Base-by-base conservation (phyloP, 2,888 invertebrate genomes). In the Alloscopus bannaensis region DNA sequence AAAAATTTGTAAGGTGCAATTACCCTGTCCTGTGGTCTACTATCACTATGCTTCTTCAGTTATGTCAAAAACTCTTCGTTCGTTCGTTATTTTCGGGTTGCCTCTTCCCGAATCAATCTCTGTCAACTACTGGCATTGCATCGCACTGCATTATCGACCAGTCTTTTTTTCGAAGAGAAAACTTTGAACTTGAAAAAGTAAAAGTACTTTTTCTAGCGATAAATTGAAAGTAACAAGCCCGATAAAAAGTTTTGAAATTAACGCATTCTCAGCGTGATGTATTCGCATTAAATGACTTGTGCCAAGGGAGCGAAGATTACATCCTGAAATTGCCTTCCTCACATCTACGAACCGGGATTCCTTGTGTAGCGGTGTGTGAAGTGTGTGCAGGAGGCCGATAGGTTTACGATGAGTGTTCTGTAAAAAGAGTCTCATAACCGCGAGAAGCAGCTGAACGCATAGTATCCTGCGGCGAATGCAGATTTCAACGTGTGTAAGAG, bases 211-310 rank as follows among this genome's bases (percentile, higher is more conserved):
- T 18, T 28, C 55, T 24, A 55, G 28, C 55, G 26, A 28, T 55
- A 50, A 45, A 36, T 69, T 26, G 42, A 42, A 69, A 69, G 55
- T 42, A 42, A 18, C 59, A 29, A 59, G 59, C 11, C 6, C n/a
- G 31, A 24, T n/a, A 69, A 28, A 65, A 73, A 55, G 28, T 20
- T 73, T 73, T 73, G 42, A 73, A 73, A 65, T 73, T 66, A 72
- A 72, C 64, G 57, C 22, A 26, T 45, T 42, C 73, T 22, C 52
- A 72, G 64, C 57, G 26, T 66, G 65, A 65, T 16, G 31, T 18
- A 66, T 31, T 65, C 31, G 22, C 22, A 66, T 65, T 42, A 57
- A 42, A 66, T 73, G 72, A 57, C 52, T 71, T 57, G 59, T 59
- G 42, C 59, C 59, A 24, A 22, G 24, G 50, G 36, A 24, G 31